These are phyloP conservation scores for Zhengitettix transpicula DNA, from an alignment of 2,888 invertebrate genomes.

Conservation along the genomic window DNA sequence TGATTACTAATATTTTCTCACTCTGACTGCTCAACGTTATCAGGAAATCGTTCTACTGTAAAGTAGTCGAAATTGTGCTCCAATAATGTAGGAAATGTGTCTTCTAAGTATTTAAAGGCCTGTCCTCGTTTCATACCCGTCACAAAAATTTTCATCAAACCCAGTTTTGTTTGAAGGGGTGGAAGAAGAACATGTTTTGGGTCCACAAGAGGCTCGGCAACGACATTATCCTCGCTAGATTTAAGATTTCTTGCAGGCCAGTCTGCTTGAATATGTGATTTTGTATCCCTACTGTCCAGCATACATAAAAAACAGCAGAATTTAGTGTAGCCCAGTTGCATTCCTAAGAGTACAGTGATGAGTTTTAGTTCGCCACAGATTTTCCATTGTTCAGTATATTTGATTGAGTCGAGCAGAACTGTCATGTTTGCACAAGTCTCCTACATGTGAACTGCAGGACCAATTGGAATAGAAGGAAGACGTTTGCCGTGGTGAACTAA, in stretches of 20 bases:
- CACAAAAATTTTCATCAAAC: neutral
- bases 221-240: neutral
- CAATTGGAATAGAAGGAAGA: too few species aligned
- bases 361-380: conserved; percentile 10
- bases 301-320: conserved; percentile 4
- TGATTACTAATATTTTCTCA: too few species aligned
- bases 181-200: neutral
- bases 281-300: neutral
- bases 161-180: neutral
- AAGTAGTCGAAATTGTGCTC: too few species aligned
- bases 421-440: conserved; percentile 11
- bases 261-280: neutral
- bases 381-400: conserved; percentile 10
- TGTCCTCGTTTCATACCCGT: neutral
- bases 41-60: too few species aligned
- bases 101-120: neutral
- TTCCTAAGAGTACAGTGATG: conserved; percentile 12
- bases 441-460: conserved; percentile 8
- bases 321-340: neutral
- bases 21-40: too few species aligned
- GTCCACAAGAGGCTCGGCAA: neutral
- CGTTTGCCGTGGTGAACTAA: too few species aligned
- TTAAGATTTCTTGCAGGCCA: neutral
- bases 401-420: conserved; percentile 7
- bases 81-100: too few species aligned